phyloP scores from a whole-genome alignment of 2,797 vertebrate genomes.

The Semotilus atromaculatus region DNA sequence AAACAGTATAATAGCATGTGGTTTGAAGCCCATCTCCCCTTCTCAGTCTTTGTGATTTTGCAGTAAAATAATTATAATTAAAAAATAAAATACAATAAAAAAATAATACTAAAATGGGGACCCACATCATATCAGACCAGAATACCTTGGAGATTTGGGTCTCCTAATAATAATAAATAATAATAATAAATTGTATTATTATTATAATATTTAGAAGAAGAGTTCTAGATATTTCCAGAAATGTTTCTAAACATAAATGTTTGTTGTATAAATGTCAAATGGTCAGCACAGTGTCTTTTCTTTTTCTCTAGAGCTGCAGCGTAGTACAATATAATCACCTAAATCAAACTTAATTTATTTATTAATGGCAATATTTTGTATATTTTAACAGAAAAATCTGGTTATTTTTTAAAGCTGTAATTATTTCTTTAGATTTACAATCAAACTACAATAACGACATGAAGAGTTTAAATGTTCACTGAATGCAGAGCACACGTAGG shows the following conservation, averaged over 20 bases:
- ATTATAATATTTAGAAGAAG: neutral
- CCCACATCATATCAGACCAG: neutral
- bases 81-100: too few relatives aligned
- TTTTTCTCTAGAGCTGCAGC: neutral
- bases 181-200: neutral
- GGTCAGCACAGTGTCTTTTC: neutral
- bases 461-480: neutral
- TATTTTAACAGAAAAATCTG: neutral
- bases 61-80: neutral
- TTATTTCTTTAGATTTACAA: neutral
- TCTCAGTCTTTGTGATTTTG: neutral
- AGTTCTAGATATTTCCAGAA: neutral
- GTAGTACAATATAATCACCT: neutral
- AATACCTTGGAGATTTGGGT: neutral
- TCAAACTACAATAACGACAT: neutral
- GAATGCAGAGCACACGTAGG: slow-evolving; percentile 3
- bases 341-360: neutral
- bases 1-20: slow-evolving; percentile 22
- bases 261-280: neutral
- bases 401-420: neutral
- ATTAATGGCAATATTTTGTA: neutral
- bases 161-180: neutral
- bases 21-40: neutral
- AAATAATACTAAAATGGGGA: neutral
- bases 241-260: neutral